A percentile compares a stretch with the other conserved stretches of the same genome.
Evolutionary conservation across 2,888 invertebrate genomes (phyloP).

Genomic region (Electrophaes corylata): DNA sequence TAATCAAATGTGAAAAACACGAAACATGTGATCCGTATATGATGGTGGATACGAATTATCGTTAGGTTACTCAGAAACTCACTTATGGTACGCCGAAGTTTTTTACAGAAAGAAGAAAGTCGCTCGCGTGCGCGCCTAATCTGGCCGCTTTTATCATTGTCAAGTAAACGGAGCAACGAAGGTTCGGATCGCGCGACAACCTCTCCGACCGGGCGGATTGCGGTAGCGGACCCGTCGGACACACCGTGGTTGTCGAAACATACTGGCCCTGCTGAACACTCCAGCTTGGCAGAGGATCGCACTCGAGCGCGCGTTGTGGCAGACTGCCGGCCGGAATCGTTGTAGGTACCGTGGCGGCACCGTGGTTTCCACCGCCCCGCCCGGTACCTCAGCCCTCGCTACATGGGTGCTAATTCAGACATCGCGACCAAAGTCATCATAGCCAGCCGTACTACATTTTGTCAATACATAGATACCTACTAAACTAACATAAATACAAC

Average conservation of each 20-base stretch:
- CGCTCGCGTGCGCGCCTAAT: conserved; percentile 76
- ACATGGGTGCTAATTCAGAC: conserved; percentile 67
- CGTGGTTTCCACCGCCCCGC: conserved; percentile 47
- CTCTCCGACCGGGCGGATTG: conserved; percentile 72
- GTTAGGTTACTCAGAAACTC: conserved; percentile 58
- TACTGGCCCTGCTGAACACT: conserved; percentile 79
- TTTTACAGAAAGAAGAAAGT: conserved; percentile 78
- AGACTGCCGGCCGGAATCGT: conserved; percentile 68
- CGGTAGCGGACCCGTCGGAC: conserved; percentile 65
- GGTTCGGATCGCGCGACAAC: conserved; percentile 74
- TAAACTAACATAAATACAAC: conserved; percentile 28
- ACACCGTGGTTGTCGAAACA: conserved; percentile 81
- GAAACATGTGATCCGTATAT: conserved; percentile 26
- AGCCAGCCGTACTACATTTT: conserved; percentile 23
- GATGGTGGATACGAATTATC: conserved; percentile 4
- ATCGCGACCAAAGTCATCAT: conserved; percentile 48
- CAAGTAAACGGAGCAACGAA: conserved; percentile 73
- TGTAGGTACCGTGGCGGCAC: conserved; percentile 39
- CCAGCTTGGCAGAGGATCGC: conserved; percentile 77
- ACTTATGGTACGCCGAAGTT: conserved; percentile 80
- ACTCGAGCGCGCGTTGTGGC: conserved; percentile 74
- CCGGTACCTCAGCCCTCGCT: conserved; percentile 57
- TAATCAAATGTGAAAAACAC: conserved; percentile 47
- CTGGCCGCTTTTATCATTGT: conserved; percentile 73
- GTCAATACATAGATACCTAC: conserved; percentile 31